Base-by-base conservation (phyloP, 2,113 vertebrate genomes). In the Gymnogyps californianus region DNA sequence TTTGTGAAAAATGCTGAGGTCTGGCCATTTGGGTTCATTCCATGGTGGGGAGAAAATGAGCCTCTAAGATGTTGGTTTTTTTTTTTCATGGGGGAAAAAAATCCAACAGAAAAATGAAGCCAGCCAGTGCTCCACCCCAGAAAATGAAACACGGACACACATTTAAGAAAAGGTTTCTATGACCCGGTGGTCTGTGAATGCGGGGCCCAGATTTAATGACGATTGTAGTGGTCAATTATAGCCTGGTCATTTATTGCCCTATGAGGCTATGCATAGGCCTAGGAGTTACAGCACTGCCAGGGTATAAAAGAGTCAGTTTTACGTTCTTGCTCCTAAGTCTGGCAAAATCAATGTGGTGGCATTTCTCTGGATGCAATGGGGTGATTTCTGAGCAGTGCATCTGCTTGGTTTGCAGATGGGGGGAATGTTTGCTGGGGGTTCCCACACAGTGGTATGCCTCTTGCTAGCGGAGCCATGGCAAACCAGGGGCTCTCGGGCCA, bases 1-100 rank as follows among this genome's bases (percentile, higher is more conserved):
- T 94, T 80, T 4, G 54, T 62, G 88, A 86, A 94, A 88, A 92
- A 88, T 64, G 79, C 55, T 92, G 96, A 96, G 76, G 75, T 95
- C 89, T 93, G 82, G 76, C 82, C 26, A 4, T 95, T 58, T 34
- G 11, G 16, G 79, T 66, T 86, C 85, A 59, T 86, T 92, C 75
- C 51, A 52, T 46, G 42, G 36, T 79, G 62, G 75, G 75, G 25
- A 94, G 70, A 96, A 94, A 96, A 72, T 3, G 9, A 88, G 10
- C 36, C 52, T 91, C 57, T 88, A 86, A 61, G 67, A 69, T 31
- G 32, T 22, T 62, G 13, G 32, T 16, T 36, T 12, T 32, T 74
- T 65, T 57, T 78, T 71, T 81, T 11, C 4, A 16, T 0, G 13
- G 28, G 14, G 26, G 6, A 2, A 42, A 46, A 71, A 69, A 42